Evolutionary conservation across 1,140 invertebrate genomes (phyloP).

Genomic region (Oryzaephilus surinamensis): DNA sequence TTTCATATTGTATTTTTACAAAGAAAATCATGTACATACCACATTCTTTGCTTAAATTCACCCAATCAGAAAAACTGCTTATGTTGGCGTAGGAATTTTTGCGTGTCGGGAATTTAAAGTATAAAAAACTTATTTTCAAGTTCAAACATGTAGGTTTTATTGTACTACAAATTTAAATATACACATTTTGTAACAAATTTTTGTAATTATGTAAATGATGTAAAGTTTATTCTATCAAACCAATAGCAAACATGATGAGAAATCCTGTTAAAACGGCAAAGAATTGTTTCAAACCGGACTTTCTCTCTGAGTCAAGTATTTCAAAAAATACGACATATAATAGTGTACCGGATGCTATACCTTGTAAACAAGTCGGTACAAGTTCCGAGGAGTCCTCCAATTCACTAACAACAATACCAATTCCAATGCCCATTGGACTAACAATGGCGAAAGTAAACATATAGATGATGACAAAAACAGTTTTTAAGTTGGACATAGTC

Average conservation of each 20-base stretch:
- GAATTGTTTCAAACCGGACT: constrained; percentile 54
- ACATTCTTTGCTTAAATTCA: too few species aligned
- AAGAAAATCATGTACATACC: too few species aligned
- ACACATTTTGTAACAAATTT: too few species aligned
- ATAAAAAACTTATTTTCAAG: too few species aligned
- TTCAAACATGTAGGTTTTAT: too few species aligned
- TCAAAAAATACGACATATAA: constrained; percentile 61
- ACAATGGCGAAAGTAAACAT: constrained; percentile 43
- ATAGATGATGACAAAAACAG: constrained; percentile 32
- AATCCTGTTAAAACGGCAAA: constrained; percentile 62
- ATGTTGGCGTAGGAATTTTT: too few species aligned
- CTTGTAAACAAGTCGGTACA: constrained; percentile 40
- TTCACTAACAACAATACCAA: constrained; percentile 35
- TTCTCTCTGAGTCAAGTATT: constrained; percentile 46
- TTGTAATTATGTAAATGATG: too few species aligned
- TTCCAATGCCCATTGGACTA: constrained; percentile 44
- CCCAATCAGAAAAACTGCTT: too few species aligned
- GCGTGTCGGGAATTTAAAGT: too few species aligned
- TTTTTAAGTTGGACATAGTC: constrained; percentile 31
- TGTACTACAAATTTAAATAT: too few species aligned
- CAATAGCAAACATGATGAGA: constrained; percentile 64
- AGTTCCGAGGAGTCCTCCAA: constrained; percentile 18
- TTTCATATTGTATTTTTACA: too few species aligned
- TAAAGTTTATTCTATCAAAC: too few species aligned
- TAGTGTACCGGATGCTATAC: constrained; percentile 52